Evolutionary conservation across 2,113 vertebrate species (phyloP).

Genomic region (Gila orcuttii): DNA sequence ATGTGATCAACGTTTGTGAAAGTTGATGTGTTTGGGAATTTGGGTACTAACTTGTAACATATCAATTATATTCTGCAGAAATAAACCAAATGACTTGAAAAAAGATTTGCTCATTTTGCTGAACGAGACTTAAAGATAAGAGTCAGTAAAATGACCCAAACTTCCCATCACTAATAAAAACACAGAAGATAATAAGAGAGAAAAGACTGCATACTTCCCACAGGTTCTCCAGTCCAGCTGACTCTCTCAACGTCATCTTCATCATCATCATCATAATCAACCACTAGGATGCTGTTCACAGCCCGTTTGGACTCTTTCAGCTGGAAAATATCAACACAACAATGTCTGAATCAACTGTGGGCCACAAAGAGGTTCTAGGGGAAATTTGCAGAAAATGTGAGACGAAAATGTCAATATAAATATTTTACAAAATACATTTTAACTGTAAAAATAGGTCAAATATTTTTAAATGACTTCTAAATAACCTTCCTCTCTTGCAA

Average conservation of each 20-base stretch:
- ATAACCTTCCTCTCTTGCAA: not conserved
- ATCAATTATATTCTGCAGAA: too few relatives aligned
- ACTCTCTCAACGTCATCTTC: conserved; percentile 86
- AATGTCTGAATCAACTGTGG: not conserved
- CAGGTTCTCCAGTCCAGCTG: conserved; percentile 95
- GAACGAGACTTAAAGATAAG: too few relatives aligned
- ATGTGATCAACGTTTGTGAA: too few relatives aligned
- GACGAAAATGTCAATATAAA: not conserved
- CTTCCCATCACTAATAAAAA: not conserved
- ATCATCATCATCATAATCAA: conserved; percentile 85
- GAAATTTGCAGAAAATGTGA: not conserved
- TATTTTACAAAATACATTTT: not conserved
- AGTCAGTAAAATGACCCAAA: too few relatives aligned
- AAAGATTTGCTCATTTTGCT: too few relatives aligned
- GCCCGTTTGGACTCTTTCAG: conserved; percentile 90
- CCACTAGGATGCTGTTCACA: conserved; percentile 86
- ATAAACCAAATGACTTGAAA: too few relatives aligned
- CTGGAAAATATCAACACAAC: conserved; percentile 65
- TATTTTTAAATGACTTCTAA: not conserved
- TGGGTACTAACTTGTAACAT: too few relatives aligned
- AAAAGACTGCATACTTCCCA: conserved; percentile 85
- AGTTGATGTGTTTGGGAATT: too few relatives aligned
- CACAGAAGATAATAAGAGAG: not conserved
- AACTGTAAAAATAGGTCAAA: not conserved
- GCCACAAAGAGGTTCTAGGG: not conserved